phyloP scores from a whole-genome alignment of 2,888 invertebrate species.

The Hyles lineata region DNA sequence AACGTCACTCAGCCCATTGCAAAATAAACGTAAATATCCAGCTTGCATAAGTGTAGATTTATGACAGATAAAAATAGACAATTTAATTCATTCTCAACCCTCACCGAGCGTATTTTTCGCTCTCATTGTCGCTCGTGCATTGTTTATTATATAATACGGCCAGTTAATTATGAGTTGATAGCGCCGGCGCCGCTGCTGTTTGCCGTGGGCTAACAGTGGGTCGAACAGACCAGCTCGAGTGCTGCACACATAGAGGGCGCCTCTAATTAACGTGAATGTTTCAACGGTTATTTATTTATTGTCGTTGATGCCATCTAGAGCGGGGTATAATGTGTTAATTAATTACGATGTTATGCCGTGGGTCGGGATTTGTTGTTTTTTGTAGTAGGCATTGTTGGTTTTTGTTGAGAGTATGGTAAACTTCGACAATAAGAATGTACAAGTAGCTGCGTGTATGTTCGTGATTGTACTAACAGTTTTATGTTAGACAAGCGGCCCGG shows the following conservation, averaged over 20 bases:
- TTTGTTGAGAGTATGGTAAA: not conserved
- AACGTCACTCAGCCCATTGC: too few relatives aligned
- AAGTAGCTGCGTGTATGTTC: too few relatives aligned
- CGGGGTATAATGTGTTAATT: not conserved
- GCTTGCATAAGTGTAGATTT: not conserved
- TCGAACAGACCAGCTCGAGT: not conserved
- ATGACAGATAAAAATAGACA: not conserved
- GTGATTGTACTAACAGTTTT: too few relatives aligned
- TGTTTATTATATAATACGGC: slow-evolving; percentile 25
- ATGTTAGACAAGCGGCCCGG: too few relatives aligned
- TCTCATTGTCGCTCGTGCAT: slow-evolving; percentile 5
- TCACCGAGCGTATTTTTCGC: not conserved
- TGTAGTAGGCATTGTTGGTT: not conserved
- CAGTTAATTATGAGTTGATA: slow-evolving; percentile 46
- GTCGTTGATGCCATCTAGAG: not conserved
- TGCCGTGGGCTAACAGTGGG: slow-evolving; percentile 41
- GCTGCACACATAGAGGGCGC: slow-evolving; percentile 14
- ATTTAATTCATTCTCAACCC: not conserved
- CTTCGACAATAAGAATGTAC: too few relatives aligned
- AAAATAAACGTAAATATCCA: too few relatives aligned
- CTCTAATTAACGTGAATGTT: slow-evolving; percentile 21
- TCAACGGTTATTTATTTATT: slow-evolving; percentile 15
- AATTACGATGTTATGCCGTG: not conserved
- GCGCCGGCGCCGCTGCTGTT: slow-evolving; percentile 40
- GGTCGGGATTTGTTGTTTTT: not conserved